Evolutionary conservation across 2,113 vertebrate genomes (phyloP).

Genomic region (Heteronetta atricapilla): DNA sequence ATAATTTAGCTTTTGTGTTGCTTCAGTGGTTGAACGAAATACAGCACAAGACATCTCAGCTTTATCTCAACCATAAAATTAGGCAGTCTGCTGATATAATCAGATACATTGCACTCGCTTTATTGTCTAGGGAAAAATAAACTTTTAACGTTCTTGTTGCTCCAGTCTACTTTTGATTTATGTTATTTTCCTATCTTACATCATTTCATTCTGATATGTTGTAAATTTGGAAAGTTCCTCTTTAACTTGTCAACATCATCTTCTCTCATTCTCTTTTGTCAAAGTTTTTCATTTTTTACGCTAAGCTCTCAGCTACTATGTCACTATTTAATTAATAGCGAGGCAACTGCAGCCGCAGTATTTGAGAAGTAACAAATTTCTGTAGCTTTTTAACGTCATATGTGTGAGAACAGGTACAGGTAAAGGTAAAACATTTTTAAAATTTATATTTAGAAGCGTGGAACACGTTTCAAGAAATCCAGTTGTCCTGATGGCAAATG

Average conservation of each 20-base stretch:
- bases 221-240: conserved; percentile 15
- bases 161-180: neutral
- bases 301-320: neutral
- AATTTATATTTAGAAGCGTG: neutral
- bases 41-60: neutral
- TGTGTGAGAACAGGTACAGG: neutral
- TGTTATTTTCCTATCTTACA: neutral
- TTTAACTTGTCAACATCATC: neutral
- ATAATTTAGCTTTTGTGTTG: neutral
- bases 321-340: neutral
- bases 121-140: neutral
- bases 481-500: neutral
- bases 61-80: neutral
- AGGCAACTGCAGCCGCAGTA: neutral
- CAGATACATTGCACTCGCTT: neutral
- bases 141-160: neutral
- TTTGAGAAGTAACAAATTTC: neutral
- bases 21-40: neutral
- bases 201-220: neutral
- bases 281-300: neutral
- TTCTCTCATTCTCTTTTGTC: neutral
- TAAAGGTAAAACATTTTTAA: neutral
- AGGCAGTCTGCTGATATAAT: neutral
- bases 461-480: neutral
- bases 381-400: neutral